These are phyloP conservation scores for Lepus townsendii DNA, from an alignment of 2,797 vertebrate species.

Conservation along the genomic window DNA sequence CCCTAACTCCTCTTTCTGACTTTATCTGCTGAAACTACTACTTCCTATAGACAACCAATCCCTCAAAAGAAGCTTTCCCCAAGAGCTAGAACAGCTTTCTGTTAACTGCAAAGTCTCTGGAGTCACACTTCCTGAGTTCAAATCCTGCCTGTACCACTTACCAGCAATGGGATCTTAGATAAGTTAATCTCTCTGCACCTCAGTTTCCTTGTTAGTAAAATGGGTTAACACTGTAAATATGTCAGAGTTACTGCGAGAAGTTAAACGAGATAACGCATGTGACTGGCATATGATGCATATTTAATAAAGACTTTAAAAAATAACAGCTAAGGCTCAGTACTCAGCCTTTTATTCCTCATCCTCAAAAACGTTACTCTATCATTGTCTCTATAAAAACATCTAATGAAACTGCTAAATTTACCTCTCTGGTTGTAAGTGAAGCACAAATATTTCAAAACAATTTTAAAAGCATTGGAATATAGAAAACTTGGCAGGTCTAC, in stretches of 20 bases:
- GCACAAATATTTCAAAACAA: conserved; percentile 4
- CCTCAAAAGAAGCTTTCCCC: neutral
- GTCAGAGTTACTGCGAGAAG: neutral
- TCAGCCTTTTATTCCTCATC: neutral
- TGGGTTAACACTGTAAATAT: neutral
- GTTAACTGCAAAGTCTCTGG: neutral
- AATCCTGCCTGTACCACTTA: conserved; percentile 9
- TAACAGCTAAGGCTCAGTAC: neutral
- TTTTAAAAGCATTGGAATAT: neutral
- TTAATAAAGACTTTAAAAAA: neutral
- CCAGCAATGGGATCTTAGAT: neutral
- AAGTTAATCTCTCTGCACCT: neutral
- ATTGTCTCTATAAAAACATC: neutral
- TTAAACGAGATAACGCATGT: conserved; percentile 26
- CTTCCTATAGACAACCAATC: neutral
- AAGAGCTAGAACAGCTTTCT: neutral
- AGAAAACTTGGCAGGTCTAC: neutral
- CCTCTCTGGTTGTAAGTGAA: neutral
- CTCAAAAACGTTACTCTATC: neutral
- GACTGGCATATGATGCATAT: neutral
- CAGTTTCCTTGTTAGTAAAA: neutral
- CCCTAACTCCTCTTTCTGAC: neutral
- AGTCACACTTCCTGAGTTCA: conserved; percentile 3
- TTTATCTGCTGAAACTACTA: conserved; percentile 5
- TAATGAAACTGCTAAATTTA: neutral